Base-by-base conservation (phyloP, 2,797 vertebrate species). In the Cyclopterus lumpus region DNA sequence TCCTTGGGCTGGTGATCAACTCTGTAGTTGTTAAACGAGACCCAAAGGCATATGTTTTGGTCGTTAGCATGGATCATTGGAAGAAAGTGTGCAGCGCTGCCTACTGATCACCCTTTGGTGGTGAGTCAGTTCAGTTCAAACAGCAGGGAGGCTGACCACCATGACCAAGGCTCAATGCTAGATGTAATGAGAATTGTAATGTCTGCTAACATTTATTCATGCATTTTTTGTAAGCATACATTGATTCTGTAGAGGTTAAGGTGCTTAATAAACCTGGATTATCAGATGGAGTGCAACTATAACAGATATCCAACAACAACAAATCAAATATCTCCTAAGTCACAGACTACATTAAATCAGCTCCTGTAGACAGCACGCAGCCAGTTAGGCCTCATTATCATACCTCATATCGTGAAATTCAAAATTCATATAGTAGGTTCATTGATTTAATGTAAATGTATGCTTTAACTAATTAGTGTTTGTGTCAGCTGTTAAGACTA, bases 1-100 rank as follows among this genome's bases (percentile, higher is more conserved):
- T 76, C 32, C 26, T 24, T 49, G 24, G 57, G 60, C 40, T 59
- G 53, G 38, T 63, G 69, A 88, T 86, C 63, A 74, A 77, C 75
- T 75, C 75, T 77, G n/a, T 8, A 42, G 67, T 55, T 72, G 59
- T 77, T 84, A 53, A 82, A 81, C 22, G 12, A 77, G 58, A 73
- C 69, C 63, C 55, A 73, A 55, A 55, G 75, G 69, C 60, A 44
- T 71, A 36, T 60, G 69, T 62, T 80, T 49, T 44, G 55, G 49
- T 85, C 60, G 65, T 54, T 18, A 18, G 18, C 51, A 61, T 79
- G 64, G 55, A 76, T 80, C 68, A 75, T 8, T 68, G 42, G 65
- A 59, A 42, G 0, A n/a, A 69, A 75, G n/a, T 44, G 70, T 66
- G 32, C 54, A 53, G 28, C 3, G 1, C 55, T 68, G 32, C 49